Conservation (phyloP, 1,140 invertebrate genomes). For the Centruroides vittatus region DNA sequence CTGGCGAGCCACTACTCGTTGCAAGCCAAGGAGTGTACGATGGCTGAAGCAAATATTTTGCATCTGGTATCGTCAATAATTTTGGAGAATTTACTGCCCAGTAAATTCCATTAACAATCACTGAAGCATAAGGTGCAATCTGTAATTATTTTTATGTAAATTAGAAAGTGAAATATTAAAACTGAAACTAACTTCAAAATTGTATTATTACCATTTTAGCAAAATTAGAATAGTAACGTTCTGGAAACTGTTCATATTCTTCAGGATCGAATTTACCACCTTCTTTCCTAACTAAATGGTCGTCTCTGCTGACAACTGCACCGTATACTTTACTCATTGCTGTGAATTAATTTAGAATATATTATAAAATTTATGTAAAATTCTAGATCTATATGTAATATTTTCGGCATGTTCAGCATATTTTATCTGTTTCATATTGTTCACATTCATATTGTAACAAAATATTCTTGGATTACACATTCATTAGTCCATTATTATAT, state of each 20-base stretch:
- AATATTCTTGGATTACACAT: too few relatives aligned
- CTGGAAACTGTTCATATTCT: constrained; percentile 86
- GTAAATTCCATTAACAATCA: constrained; percentile 96
- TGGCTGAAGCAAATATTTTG: constrained; percentile 79
- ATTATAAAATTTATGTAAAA: background rate
- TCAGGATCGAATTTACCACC: constrained; percentile 69
- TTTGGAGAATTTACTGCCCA: constrained; percentile 95
- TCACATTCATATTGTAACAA: too few relatives aligned
- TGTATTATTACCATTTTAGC: constrained; percentile 57
- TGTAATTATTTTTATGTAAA: constrained; percentile 24
- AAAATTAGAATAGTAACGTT: constrained; percentile 90
- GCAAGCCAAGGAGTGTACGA: constrained; percentile 85
- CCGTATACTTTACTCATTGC: constrained; percentile 86
- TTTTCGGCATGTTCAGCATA: too few relatives aligned
- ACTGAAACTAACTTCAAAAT: background rate
- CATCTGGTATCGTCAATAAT: constrained; percentile 91
- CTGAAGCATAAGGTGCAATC: constrained; percentile 94
- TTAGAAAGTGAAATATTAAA: background rate
- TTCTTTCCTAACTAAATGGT: constrained; percentile 84
- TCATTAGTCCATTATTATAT: too few relatives aligned
- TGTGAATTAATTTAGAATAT: constrained; percentile 27
- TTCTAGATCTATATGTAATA: too few relatives aligned
- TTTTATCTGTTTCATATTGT: too few relatives aligned
- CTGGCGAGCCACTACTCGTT: constrained; percentile 54
- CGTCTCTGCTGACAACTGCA: constrained; percentile 75